phyloP scores from a whole-genome alignment of 2,888 invertebrate genomes.

The Acanthosoma haemorrhoidale region DNA sequence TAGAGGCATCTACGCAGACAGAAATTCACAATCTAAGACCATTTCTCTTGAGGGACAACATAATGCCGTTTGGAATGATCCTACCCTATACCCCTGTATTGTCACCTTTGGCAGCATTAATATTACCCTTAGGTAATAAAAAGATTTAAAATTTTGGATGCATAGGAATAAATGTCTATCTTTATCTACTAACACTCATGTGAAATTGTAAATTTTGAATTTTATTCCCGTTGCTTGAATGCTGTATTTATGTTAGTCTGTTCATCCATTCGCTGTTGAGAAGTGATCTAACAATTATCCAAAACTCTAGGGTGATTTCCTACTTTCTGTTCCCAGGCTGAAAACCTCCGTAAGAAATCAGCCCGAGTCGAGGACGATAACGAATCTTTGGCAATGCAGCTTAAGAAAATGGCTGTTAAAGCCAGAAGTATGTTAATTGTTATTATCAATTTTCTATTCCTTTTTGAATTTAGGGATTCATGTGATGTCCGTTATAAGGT shows the following conservation, averaged over 20 bases:
- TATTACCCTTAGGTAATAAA: conserved; percentile 45
- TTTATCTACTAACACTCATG: conserved; percentile 21
- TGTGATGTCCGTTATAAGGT: conserved; percentile 8
- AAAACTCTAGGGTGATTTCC: conserved; percentile 22
- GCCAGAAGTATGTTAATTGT: conserved; percentile 65
- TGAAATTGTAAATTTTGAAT: conserved; percentile 8
- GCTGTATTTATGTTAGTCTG: conserved; percentile 19
- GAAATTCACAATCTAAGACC: conserved; percentile 20
- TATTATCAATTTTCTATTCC: conserved; percentile 22
- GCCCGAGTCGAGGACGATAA: conserved; percentile 94
- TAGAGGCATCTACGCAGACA: conserved; percentile 32
- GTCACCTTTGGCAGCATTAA: conserved; percentile 46
- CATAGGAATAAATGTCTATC: not conserved
- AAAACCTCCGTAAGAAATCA: conserved; percentile 82
- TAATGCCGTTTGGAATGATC: conserved; percentile 18
- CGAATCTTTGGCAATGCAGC: conserved; percentile 88
- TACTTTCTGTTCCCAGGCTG: conserved; percentile 58
- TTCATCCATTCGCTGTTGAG: not conserved
- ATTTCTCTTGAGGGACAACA: not conserved
- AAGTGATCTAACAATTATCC: conserved; percentile 7
- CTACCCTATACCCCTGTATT: conserved; percentile 34
- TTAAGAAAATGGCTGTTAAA: conserved; percentile 91
- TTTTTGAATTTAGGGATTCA: conserved; percentile 18
- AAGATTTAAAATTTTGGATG: not conserved
- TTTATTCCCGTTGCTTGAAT: conserved; percentile 9